A percentile compares a stretch with the other conserved stretches of the same genome.
Evolutionary conservation across 1,140 invertebrate species (phyloP).

Genomic region (Drosophila grimshawi): DNA sequence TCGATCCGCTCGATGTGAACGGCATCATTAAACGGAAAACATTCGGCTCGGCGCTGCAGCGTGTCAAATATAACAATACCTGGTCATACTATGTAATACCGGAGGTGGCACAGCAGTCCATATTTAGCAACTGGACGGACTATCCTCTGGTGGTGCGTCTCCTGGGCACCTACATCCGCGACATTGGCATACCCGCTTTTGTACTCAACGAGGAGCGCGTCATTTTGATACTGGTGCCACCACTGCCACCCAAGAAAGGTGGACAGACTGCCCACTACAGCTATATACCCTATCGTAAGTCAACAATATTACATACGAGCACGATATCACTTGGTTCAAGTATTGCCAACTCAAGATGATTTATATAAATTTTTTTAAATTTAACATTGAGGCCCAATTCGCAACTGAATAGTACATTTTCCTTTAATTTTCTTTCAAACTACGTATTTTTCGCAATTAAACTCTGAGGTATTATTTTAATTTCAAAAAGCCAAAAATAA

Average conservation of each 20-base stretch:
- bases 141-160: slow-evolving; percentile 65
- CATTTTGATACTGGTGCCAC: slow-evolving; percentile 75
- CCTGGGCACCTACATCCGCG: slow-evolving; percentile 68
- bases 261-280: slow-evolving; percentile 61
- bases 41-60: slow-evolving; percentile 68
- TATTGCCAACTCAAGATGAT: background rate
- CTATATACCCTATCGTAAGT: slow-evolving; percentile 76
- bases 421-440: too few species aligned
- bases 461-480: too few species aligned
- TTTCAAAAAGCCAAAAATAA: too few species aligned
- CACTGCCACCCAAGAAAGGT: slow-evolving; percentile 69
- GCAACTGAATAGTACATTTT: too few species aligned
- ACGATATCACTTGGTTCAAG: background rate
- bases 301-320: background rate
- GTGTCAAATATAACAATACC: slow-evolving; percentile 71
- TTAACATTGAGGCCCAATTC: too few species aligned
- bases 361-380: background rate
- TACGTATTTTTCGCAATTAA: too few species aligned
- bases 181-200: slow-evolving; percentile 73
- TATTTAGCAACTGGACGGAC: slow-evolving; percentile 77
- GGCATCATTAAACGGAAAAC: slow-evolving; percentile 47
- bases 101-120: slow-evolving; percentile 67
- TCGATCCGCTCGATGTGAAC: slow-evolving; percentile 69
- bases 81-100: slow-evolving; percentile 81
- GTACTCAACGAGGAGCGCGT: slow-evolving; percentile 72